A percentile compares a stretch with the other conserved stretches of the same genome.
These are phyloP conservation scores for Calephelis nemesis DNA, from an alignment of 1,140 invertebrate genomes.

Conservation along the genomic window DNA sequence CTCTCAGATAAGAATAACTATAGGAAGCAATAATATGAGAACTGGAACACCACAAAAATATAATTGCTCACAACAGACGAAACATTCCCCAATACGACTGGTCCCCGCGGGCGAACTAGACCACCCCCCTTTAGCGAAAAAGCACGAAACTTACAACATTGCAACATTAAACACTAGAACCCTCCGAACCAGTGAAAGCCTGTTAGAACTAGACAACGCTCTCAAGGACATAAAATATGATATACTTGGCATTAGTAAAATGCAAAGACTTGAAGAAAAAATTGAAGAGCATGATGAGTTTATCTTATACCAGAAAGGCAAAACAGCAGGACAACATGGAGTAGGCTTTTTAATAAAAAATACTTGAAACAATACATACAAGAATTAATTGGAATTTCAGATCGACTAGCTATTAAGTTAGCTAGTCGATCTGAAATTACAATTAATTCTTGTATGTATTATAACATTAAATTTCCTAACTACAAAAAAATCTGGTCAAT, in stretches of 20 bases:
- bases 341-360: neutral
- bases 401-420: no score
- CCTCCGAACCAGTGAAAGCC: no score
- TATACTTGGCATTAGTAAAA: no score
- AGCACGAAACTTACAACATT: neutral
- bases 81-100: neutral
- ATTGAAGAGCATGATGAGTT: neutral
- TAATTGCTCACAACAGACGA: neutral
- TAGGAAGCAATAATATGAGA: neutral
- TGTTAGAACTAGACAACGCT: no score
- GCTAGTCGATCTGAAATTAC: no score
- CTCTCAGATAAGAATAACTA: conserved; percentile 1
- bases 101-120: neutral
- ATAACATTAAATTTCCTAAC: no score
- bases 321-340: neutral
- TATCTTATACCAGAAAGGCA: conserved; percentile 1
- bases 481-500: no score
- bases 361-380: no score
- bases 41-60: neutral
- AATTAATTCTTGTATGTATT: no score
- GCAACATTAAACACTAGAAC: neutral
- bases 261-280: neutral
- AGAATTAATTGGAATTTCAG: no score
- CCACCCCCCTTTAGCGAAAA: neutral
- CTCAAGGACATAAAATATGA: no score